Evolutionary conservation across 2,797 vertebrate species (phyloP).

Genomic region (Phalloptychus januarius): DNA sequence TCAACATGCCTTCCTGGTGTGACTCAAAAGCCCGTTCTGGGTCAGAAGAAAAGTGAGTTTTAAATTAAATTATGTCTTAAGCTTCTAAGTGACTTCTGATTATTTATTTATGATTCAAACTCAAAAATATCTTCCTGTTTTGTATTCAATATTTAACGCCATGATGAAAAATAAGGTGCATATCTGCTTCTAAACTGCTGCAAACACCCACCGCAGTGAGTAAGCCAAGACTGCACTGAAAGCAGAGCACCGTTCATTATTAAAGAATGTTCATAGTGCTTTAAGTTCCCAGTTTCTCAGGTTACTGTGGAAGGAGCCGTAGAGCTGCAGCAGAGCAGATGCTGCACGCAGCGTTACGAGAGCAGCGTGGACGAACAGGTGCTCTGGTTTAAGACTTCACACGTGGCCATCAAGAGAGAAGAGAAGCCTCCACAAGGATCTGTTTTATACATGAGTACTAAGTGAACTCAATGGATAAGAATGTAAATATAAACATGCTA

Average conservation of each 20-base stretch:
- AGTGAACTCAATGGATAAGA: slow-evolving; percentile 3
- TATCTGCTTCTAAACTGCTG: slow-evolving; percentile 29
- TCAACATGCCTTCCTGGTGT: not conserved
- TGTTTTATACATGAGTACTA: slow-evolving; percentile 4
- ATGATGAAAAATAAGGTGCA: slow-evolving; percentile 36
- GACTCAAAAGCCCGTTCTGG: not conserved
- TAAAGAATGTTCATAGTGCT: slow-evolving; percentile 66
- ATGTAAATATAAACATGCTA: slow-evolving; percentile 23
- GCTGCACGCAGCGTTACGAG: slow-evolving; percentile 25
- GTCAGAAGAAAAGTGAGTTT: not conserved
- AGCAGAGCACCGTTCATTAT: slow-evolving; percentile 74
- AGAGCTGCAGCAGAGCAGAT: slow-evolving; percentile 57
- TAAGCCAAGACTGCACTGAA: slow-evolving; percentile 49
- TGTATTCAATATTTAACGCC: slow-evolving; percentile 2
- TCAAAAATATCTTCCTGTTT: not conserved
- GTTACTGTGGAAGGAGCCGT: slow-evolving; percentile 65
- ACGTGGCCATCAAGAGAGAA: not conserved
- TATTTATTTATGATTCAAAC: not conserved
- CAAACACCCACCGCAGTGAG: slow-evolving; percentile 12
- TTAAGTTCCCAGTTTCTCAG: slow-evolving; percentile 61
- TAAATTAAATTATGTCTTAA: not conserved
- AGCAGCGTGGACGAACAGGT: slow-evolving; percentile 56
- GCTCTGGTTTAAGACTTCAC: slow-evolving; percentile 24
- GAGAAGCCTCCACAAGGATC: not conserved
- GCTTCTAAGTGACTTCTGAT: not conserved